These are phyloP conservation scores for Scalopus aquaticus DNA, from an alignment of 2,113 vertebrate species.

Conservation along the genomic window DNA sequence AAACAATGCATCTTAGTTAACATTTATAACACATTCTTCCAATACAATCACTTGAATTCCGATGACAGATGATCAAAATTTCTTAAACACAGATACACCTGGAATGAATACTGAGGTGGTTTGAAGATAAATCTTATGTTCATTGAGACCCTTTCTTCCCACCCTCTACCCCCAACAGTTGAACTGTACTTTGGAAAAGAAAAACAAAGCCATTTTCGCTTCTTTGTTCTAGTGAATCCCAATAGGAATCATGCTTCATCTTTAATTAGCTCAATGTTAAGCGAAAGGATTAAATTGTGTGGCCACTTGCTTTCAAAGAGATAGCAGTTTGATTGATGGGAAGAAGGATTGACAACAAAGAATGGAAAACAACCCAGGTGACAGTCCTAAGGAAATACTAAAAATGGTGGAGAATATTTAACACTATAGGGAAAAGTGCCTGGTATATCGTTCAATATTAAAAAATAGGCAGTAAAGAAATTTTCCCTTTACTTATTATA, in stretches of 20 bases:
- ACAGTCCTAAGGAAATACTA: background rate
- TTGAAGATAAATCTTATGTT: background rate
- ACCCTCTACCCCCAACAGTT: background rate
- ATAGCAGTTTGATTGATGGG: background rate
- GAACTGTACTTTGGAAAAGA: background rate
- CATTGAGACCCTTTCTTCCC: background rate
- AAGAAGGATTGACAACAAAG: conserved; percentile 28
- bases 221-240: conserved; percentile 16
- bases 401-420: conserved; percentile 14
- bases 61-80: background rate
- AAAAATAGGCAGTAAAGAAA: background rate
- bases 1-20: conserved; percentile 62
- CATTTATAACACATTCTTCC: conserved; percentile 51
- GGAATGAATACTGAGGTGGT: background rate
- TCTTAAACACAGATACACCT: conserved; percentile 41
- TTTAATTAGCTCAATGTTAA: conserved; percentile 47
- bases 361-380: background rate
- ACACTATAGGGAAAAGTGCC: background rate
- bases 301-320: conserved; percentile 14
- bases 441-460: background rate
- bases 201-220: conserved; percentile 21
- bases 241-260: conserved; percentile 3
- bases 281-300: background rate
- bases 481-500: background rate
- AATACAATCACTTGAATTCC: conserved; percentile 6